Evolutionary conservation across 2,113 vertebrate species (phyloP), one percentile per base, ranked within the genome.

Genomic region (Origma solitaria): DNA sequence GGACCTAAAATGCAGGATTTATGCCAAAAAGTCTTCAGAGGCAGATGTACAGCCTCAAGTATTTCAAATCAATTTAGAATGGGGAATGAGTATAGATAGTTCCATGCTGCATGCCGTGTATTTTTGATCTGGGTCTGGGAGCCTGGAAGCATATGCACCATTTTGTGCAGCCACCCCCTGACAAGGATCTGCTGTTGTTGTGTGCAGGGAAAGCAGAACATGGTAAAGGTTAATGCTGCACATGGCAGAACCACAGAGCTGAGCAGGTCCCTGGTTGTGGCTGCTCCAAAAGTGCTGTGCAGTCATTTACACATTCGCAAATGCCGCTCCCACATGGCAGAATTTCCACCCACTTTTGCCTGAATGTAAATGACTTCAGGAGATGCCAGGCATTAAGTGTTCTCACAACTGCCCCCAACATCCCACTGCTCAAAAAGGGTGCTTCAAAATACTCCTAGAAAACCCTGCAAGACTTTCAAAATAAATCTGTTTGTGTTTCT

Each of bases 311-410:
- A 88, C 94, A 45, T 96, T 97, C 56, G 22, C 82, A 95, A 96
- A 96, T 95, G 94, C 76, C 25, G 0, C 42, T 95, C 66, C 85
- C 94, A 88, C 82, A 86, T 68, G 88, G 87, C 82, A 95, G 94
- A 65, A 95, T 75, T 97, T 93, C 93, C 95, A 86, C 95, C 92
- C 93, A 96, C 93, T 94, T 91, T 92, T 90, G 90, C 92, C 64
- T 86, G 65, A 78, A 91, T 97, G 85, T 42, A 96, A 94, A 94
- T 90, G 51, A 88, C 60, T 94, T 88, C 60, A 70, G 75, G 68
- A 93, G 87, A 72, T 1, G 35, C 66, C 94, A 96, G 38, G 82
- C 90, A 95, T 96, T 95, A 92, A 96, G 92, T 92, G 85, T 94
- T 96, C 94, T 95, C 76, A 83, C 85, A 92, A 88, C 94, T 91